Base-by-base conservation (phyloP, 2,797 vertebrate genomes). In the Rallus crepitans region DNA sequence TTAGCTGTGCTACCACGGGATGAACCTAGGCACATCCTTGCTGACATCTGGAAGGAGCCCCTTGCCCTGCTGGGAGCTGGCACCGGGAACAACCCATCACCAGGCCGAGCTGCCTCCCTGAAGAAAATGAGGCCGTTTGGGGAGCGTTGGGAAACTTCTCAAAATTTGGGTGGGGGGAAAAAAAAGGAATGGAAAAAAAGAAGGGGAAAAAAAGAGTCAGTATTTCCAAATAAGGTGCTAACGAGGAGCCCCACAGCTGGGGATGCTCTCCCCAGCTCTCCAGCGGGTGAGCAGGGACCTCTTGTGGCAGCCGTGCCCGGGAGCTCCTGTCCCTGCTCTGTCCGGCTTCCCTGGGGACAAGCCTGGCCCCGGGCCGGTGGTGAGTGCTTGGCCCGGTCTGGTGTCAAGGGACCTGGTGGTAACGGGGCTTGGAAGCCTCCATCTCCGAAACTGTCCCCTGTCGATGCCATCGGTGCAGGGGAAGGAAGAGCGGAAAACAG, bases 241-340 rank as follows among this genome's bases (percentile, higher is more conserved):
- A 35, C 1, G 73, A 37, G n/a, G 69, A 91, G 73, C 50, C 57
- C 92, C 81, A 24, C 31, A 28, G 73, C 5, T 3, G 8, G 9
- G 30, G 65, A 60, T 6, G 79, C 47, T 50, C n/a, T 40, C 57
- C 28, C 25, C 17, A 0, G 65, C 6, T 73, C 88, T 91, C 31
- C 93, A 3, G 94, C 73, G 80, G 35, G 93, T 8, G 28, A 17
- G 93, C 77, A 23, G 96, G 94, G 96, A 96, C 96, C 94, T 96
- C 96, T 97, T 78, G 96, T 90, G 96, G 96, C 77, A 66, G 85
- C 63, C 1, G 80, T 3, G 47, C 23, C 64, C 8, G 3, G 1
- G 23, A 60, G 66, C 28, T 79, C 73, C 71, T 2, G 24, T 40
- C 80, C 57, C 53, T 0, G 42, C 82, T 69, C 59, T 4, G 4